Conservation (phyloP, 2,888 invertebrate genomes). For the Anagyrus pseudococci region DNA sequence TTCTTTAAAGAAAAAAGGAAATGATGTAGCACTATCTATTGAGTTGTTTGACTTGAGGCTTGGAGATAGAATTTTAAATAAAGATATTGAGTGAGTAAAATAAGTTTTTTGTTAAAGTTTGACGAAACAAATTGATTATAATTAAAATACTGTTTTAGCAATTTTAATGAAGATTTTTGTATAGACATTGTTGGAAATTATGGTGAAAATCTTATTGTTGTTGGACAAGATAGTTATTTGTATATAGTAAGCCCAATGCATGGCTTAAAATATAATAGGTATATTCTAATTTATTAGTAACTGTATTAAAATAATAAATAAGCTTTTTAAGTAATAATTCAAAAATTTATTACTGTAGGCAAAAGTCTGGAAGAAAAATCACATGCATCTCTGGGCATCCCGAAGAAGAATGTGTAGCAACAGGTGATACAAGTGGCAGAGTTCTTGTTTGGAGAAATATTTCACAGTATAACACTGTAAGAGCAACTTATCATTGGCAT, state of each 20-base stretch:
- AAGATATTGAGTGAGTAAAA: conserved; percentile 32
- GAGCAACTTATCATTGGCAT: conserved; percentile 78
- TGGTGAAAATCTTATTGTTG: conserved; percentile 55
- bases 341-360: too few species aligned
- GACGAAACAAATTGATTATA: conserved; percentile 20
- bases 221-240: conserved; percentile 50
- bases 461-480: conserved; percentile 49
- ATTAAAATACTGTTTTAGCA: conserved; percentile 39
- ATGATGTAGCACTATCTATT: conserved; percentile 41
- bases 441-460: conserved; percentile 71
- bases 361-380: conserved; percentile 58
- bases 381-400: conserved; percentile 76
- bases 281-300: conserved; percentile 34
- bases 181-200: conserved; percentile 56
- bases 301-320: conserved; percentile 9
- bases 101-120: conserved; percentile 7
- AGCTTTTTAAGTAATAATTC: too few species aligned
- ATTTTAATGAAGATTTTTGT: conserved; percentile 47
- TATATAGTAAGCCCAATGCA: conserved; percentile 52
- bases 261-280: conserved; percentile 50
- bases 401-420: conserved; percentile 69
- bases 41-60: conserved; percentile 49
- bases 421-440: conserved; percentile 73
- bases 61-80: conserved; percentile 41
- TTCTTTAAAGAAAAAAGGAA: conserved; percentile 41